phyloP scores from a whole-genome alignment of 2,797 vertebrate species.

The Dallia pectoralis region DNA sequence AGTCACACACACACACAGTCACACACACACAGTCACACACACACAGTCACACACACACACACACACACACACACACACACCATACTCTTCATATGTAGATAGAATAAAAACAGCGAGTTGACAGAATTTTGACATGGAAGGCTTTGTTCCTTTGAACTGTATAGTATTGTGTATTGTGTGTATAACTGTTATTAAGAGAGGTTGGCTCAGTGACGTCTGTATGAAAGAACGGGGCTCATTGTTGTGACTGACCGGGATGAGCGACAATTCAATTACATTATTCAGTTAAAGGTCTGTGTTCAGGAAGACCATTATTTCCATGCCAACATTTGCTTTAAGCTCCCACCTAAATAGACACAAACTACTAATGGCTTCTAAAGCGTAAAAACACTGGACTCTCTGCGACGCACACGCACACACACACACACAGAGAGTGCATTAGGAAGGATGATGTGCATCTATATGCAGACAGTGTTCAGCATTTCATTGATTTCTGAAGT shows the following conservation, averaged over 20 bases:
- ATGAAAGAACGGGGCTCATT: conserved; percentile 19
- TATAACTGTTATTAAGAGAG: conserved; percentile 28
- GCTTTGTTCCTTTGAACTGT: conserved; percentile 35
- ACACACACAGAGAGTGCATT: neutral
- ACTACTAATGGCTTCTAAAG: conserved; percentile 45
- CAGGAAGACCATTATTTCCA: conserved; percentile 35
- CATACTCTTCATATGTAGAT: conserved; percentile 8
- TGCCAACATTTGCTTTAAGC: conserved; percentile 28
- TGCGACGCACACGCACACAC: neutral
- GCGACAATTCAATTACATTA: conserved; percentile 45
- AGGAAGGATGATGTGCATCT: conserved; percentile 31
- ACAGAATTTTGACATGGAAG: conserved; percentile 15
- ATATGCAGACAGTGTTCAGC: conserved; percentile 21
- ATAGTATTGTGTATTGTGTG: conserved; percentile 16
- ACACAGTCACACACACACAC: neutral
- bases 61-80: neutral
- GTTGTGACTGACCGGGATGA: conserved; percentile 33
- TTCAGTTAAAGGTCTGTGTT: conserved; percentile 44
- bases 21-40: neutral
- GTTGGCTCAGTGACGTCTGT: conserved; percentile 32
- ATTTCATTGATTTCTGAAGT: conserved; percentile 28
- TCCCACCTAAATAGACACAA: conserved; percentile 48
- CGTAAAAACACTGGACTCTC: conserved; percentile 33
- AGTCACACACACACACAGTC: conserved; percentile 4
- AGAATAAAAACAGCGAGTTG: conserved; percentile 7